These are phyloP conservation scores for Bolborhynchus lineola DNA, from an alignment of 2,113 vertebrate genomes.

Conservation along the genomic window DNA sequence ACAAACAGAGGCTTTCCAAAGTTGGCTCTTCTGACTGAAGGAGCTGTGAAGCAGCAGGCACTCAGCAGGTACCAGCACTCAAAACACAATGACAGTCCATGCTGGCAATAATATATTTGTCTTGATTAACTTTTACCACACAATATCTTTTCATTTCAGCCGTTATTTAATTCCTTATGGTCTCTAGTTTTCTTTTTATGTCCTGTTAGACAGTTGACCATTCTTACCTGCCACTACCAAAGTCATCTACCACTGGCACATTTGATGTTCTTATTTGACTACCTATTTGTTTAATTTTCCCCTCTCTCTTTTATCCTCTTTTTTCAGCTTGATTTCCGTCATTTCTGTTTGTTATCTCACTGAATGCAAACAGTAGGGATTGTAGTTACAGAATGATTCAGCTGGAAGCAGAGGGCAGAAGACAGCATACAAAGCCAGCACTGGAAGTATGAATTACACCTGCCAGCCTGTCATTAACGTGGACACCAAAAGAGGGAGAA, in stretches of 20 bases:
- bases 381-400: background rate
- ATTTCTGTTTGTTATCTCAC: background rate
- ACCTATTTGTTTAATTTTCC: background rate
- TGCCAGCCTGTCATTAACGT: background rate
- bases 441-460: background rate
- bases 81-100: background rate
- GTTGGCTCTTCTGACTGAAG: background rate
- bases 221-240: background rate
- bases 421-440: background rate
- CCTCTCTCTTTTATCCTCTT: background rate
- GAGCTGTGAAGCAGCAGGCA: background rate
- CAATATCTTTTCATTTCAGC: background rate
- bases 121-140: background rate
- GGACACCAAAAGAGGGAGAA: constrained; percentile 1
- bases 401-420: constrained; percentile 2
- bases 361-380: background rate
- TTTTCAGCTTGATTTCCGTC: background rate
- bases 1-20: background rate
- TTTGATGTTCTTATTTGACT: background rate
- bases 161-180: background rate
- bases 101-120: background rate
- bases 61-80: background rate
- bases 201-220: background rate
- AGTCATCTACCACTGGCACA: background rate
- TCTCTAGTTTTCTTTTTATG: background rate